Base-by-base conservation (phyloP, 2,888 invertebrate genomes). In the Lochmaea capreae region DNA sequence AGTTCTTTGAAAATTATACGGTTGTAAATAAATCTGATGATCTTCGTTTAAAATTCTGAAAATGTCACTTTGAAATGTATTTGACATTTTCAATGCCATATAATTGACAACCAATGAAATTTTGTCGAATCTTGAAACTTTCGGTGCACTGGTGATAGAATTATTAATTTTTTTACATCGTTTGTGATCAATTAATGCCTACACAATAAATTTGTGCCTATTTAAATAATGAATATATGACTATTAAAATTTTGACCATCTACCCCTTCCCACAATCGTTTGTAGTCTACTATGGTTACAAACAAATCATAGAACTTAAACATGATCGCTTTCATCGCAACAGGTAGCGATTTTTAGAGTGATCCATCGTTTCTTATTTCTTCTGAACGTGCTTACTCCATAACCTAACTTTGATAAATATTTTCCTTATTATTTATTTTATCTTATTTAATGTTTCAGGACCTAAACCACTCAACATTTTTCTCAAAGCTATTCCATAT, bases 381-480 rank as follows among this genome's bases (percentile, higher is more conserved):
- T n/a, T n/a, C n/a, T n/a, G n/a, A n/a, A n/a, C n/a, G n/a, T n/a
- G n/a, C n/a, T n/a, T n/a, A n/a, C n/a, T n/a, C n/a, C n/a, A n/a
- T n/a, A n/a, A n/a, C n/a, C n/a, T n/a, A n/a, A n/a, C 33, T 33
- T 8, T 33, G 0, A 33, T 33, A 8, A 33, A 26, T 26, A 26
- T 26, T 26, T 26, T 26, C 4, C 26, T 26, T 26, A 2, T 26
- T 26, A 0, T 26, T 26, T 26, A 26, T 26, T 26, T 5, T 5
- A 52, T 11, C 18, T 57, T 22, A 18, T 85, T 96, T 96, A 59
- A 54, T 0, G 12, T 82, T 81, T 91, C 94, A 14, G 97, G 98
- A 3, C 95, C 96, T 0, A 90, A 92, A 72, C 99, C 99, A 0
- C 90, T 99, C 87, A 92, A 95, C 71, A 89, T 98, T 59, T 98